Evolutionary conservation across 2,113 vertebrate species (phyloP), one percentile per base, ranked within the genome.

Genomic region (Corythornis madagascariensis): DNA sequence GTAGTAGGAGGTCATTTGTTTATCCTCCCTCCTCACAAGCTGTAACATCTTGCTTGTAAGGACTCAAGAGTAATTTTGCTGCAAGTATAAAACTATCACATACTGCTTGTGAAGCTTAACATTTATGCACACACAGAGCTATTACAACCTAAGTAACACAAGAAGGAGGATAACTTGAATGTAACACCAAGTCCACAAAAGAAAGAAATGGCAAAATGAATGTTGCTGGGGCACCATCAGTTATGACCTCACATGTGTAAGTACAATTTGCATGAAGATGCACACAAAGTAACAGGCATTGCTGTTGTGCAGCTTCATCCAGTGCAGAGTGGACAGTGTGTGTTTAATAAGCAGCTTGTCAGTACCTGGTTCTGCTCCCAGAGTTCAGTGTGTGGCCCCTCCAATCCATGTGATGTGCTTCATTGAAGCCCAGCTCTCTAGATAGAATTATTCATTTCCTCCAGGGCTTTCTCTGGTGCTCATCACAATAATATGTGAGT

Each of bases 311-410:
- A 21, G n/a, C 59, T 78, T 56, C 83, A 45, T 17, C 31, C 53
- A 71, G 40, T 7, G 40, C 25, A 0, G 6, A 2, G 11, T 7
- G 7, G 52, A 47, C 28, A 55, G 18, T 0, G 0, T 6, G 9
- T 19, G 10, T 33, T 73, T 66, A 35, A 70, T 6, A 14, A 76
- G 61, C 15, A 28, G 26, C 38, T 61, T 88, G 11, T 52, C 38
- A n/a, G 38, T 64, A 31, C 38, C 38, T 24, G 13, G 18, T 69
- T 88, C 57, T 64, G 16, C 28, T 53, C 50, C 15, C 4, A 0
- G n/a, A 82, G n/a, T n/a, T 28, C 57, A 67, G 16, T 0, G 0
- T 13, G 18, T 52, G 47, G 31, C 21, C 9, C 14, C 31, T 78
- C n/a, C 0, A 1, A 26, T 43, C 53, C 45, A 35, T 2, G 2